Evolutionary conservation across 2,113 vertebrate species (phyloP).

Genomic region (Cinclus mexicanus): DNA sequence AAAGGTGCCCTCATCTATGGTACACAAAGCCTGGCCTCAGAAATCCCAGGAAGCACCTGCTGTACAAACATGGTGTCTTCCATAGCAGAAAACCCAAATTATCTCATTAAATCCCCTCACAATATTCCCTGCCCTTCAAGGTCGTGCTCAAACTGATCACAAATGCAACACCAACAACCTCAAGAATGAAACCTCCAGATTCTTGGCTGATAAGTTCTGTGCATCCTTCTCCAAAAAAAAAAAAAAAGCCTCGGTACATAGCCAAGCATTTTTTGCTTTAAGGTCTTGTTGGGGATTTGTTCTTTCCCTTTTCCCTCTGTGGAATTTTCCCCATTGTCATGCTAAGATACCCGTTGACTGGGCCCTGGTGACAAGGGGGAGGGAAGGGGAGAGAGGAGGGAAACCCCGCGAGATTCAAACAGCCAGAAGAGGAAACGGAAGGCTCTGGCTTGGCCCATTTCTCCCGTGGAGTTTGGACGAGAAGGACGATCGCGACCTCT

Average conservation of each 20-base stretch:
- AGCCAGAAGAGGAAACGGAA: too few relatives aligned
- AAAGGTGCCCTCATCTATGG: background rate
- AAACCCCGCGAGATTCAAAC: too few relatives aligned
- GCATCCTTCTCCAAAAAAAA: background rate
- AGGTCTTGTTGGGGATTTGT: background rate
- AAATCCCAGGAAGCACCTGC: background rate
- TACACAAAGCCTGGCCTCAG: background rate
- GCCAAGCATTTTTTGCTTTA: background rate
- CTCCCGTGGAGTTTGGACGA: too few relatives aligned
- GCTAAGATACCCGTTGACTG: too few relatives aligned
- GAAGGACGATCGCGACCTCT: too few relatives aligned
- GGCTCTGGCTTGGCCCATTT: too few relatives aligned
- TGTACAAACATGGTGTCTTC: background rate
- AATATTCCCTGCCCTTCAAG: background rate
- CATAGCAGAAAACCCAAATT: background rate
- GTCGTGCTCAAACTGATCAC: background rate
- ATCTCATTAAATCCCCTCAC: background rate
- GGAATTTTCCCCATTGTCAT: too few relatives aligned
- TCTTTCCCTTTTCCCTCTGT: too few relatives aligned
- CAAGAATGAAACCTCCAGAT: background rate
- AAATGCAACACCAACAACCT: background rate
- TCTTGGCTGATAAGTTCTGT: background rate
- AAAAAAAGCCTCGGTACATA: background rate
- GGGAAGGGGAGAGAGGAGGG: too few relatives aligned
- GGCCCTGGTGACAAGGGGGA: too few relatives aligned